Evolutionary conservation across 2,888 invertebrate genomes (phyloP).

Genomic region (Calliopum simillimum): DNA sequence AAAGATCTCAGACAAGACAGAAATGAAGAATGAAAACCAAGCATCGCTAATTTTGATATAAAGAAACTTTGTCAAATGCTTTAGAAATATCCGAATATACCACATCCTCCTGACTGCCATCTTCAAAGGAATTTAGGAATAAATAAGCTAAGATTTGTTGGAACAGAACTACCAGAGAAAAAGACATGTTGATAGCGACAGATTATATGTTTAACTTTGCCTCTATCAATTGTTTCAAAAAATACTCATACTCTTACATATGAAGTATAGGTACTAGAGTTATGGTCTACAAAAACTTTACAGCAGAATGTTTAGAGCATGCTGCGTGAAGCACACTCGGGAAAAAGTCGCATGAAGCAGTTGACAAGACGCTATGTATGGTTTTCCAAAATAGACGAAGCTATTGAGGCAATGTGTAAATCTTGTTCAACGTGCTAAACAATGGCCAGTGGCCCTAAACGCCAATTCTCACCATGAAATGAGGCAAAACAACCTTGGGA

Average conservation of each 20-base stretch:
- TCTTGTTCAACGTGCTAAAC: constrained; percentile 22
- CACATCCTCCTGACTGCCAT: too few species aligned
- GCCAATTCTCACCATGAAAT: constrained; percentile 20
- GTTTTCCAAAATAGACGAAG: constrained; percentile 34
- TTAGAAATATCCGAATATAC: too few species aligned
- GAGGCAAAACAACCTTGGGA: constrained; percentile 26
- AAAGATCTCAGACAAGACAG: too few species aligned
- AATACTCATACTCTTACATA: constrained; percentile 27
- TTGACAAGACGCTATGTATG: constrained; percentile 33
- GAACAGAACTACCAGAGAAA: too few species aligned
- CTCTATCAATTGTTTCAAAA: too few species aligned
- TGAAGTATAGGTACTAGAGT: constrained; percentile 24
- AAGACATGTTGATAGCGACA: too few species aligned
- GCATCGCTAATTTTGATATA: too few species aligned
- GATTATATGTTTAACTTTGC: too few species aligned
- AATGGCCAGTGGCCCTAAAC: constrained; percentile 18
- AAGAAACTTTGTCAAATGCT: too few species aligned
- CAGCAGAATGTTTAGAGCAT: constrained; percentile 30
- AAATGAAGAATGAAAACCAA: too few species aligned
- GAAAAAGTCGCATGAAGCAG: constrained; percentile 30
- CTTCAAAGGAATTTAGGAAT: too few species aligned
- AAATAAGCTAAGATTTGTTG: too few species aligned
- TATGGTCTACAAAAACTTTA: constrained; percentile 5
- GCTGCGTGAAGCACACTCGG: constrained; percentile 40
- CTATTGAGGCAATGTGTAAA: constrained; percentile 19